Conservation (phyloP, 2,113 vertebrate genomes). For the Psettodes erumei region DNA sequence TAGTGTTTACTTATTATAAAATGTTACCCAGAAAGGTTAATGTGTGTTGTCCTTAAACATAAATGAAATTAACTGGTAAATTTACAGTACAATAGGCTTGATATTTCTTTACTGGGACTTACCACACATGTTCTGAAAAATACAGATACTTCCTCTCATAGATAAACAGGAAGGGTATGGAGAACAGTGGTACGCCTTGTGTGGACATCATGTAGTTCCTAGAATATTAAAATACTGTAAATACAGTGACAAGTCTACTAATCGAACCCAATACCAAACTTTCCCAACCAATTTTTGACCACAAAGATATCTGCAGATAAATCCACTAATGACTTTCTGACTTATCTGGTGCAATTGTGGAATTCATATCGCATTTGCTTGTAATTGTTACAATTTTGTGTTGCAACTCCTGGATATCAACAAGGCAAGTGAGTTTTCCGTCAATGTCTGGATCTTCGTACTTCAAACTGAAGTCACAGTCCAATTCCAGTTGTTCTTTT, state of each 20-base stretch:
- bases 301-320: conserved; percentile 5
- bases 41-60: not conserved
- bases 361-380: no score
- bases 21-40: not conserved
- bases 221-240: conserved; percentile 15
- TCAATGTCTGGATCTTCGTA: conserved; percentile 64
- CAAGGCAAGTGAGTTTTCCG: conserved; percentile 37
- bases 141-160: not conserved
- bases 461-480: conserved; percentile 39
- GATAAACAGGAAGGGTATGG: not conserved
- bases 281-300: not conserved
- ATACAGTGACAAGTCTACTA: not conserved
- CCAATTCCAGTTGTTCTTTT: conserved; percentile 42
- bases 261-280: not conserved
- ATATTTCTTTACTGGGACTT: not conserved
- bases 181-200: not conserved
- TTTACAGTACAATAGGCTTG: not conserved
- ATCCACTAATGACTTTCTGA: conserved; percentile 10
- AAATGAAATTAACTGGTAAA: not conserved
- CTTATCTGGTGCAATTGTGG: not conserved
- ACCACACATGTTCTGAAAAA: not conserved
- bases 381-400: conserved; percentile 56
- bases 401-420: conserved; percentile 48
- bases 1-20: not conserved
- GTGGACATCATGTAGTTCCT: conserved; percentile 27